Conservation (phyloP, 2,797 vertebrate species). For the Gymnodraco acuticeps region DNA sequence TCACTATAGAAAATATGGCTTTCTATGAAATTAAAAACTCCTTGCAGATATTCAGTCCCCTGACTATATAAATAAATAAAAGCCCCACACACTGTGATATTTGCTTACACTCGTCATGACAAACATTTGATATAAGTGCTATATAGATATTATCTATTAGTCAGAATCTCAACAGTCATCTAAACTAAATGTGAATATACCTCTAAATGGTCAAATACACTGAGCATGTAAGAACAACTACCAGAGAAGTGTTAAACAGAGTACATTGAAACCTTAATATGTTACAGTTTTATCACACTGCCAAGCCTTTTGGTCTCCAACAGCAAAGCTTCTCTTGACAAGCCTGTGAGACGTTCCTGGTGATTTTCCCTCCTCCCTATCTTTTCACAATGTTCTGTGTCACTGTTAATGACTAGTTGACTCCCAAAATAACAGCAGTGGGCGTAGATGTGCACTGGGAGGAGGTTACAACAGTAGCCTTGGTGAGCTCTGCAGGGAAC, state of each 20-base stretch:
- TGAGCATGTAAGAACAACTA: not conserved
- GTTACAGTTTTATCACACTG: too few species aligned
- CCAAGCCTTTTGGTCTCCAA: not conserved
- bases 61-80: not conserved
- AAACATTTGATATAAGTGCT: too few species aligned
- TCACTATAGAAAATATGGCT: too few species aligned
- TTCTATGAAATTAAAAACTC: not conserved
- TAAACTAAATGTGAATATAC: not conserved
- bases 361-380: conserved; percentile 9
- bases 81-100: not conserved
- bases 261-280: too few species aligned
- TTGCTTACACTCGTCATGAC: not conserved
- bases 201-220: not conserved
- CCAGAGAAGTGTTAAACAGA: not conserved
- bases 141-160: too few species aligned
- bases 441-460: conserved; percentile 14
- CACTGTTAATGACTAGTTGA: conserved; percentile 23
- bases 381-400: conserved; percentile 23
- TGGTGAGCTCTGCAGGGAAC: conserved; percentile 54
- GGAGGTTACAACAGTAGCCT: conserved; percentile 35
- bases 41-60: not conserved
- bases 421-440: conserved; percentile 33
- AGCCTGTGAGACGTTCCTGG: conserved; percentile 21
- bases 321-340: conserved; percentile 13
- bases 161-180: not conserved